These are phyloP conservation scores for Plotosus lineatus DNA, from an alignment of 2,113 vertebrate species.

Conservation along the genomic window DNA sequence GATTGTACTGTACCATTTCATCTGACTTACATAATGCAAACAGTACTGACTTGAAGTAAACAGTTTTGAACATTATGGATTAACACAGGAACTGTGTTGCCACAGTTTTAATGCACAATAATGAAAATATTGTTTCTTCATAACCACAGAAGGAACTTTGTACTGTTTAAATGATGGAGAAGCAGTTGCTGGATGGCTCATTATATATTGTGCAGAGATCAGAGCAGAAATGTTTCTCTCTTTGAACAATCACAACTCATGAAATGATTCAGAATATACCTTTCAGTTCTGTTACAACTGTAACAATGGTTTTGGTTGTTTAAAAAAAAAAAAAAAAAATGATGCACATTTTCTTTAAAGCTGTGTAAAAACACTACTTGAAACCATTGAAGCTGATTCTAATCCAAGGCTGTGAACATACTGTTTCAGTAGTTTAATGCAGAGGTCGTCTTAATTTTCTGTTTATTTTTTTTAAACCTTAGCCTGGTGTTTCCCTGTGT, in stretches of 20 bases:
- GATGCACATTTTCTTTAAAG: slow-evolving; percentile 50
- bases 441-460: no score
- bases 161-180: slow-evolving; percentile 32
- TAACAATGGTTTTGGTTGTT: slow-evolving; percentile 64
- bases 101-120: slow-evolving; percentile 14
- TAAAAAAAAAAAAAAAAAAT: no score
- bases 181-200: no score
- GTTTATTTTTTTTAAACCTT: no score
- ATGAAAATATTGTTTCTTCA: slow-evolving; percentile 41
- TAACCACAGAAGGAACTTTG: no score
- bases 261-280: slow-evolving; percentile 42
- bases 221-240: slow-evolving; percentile 26
- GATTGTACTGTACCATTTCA: slow-evolving; percentile 30
- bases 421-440: no score
- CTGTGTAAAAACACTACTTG: slow-evolving; percentile 68
- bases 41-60: slow-evolving; percentile 11
- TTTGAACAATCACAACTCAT: slow-evolving; percentile 52
- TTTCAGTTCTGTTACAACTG: slow-evolving; percentile 57
- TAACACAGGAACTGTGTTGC: slow-evolving; percentile 16
- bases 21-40: neutral
- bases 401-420: no score
- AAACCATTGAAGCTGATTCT: slow-evolving; percentile 49
- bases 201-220: slow-evolving; percentile 25
- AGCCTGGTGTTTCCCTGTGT: no score
- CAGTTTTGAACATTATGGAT: neutral